Percentiles rank a stretch among this genome's conserved stretches.
Evolutionary conservation across 2,888 invertebrate genomes (phyloP).

Genomic region (Rotaria sp.): DNA sequence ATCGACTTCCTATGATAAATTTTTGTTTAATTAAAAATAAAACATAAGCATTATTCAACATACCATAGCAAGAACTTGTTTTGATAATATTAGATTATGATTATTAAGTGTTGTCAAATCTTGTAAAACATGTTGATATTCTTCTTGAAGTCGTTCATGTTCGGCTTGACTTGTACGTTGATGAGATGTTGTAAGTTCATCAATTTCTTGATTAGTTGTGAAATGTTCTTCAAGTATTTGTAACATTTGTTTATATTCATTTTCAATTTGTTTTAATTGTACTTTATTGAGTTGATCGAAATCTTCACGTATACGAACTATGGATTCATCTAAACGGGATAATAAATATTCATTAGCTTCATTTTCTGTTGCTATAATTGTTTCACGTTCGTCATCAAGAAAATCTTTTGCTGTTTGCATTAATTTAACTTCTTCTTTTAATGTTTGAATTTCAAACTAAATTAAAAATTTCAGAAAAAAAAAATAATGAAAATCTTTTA

Average conservation of each 20-base stretch:
- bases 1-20: neutral
- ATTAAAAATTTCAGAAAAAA: neutral
- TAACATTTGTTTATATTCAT: constrained; percentile 18
- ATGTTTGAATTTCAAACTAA: constrained; percentile 24
- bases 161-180: neutral
- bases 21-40: neutral
- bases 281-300: neutral
- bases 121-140: neutral
- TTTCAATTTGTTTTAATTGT: neutral
- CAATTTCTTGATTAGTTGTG: no score
- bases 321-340: neutral
- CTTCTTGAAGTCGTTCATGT: neutral
- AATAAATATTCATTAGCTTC: constrained; percentile 18
- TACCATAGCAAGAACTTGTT: neutral
- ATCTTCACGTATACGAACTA: neutral
- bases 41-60: neutral
- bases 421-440: constrained; percentile 28
- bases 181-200: neutral
- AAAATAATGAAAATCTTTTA: neutral
- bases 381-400: constrained; percentile 13
- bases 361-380: neutral
- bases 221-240: neutral
- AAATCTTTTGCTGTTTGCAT: constrained; percentile 14
- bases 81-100: neutral
- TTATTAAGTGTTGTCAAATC: neutral